Conservation (phyloP, 2,113 vertebrate genomes). For the Panthera tigris region DNA sequence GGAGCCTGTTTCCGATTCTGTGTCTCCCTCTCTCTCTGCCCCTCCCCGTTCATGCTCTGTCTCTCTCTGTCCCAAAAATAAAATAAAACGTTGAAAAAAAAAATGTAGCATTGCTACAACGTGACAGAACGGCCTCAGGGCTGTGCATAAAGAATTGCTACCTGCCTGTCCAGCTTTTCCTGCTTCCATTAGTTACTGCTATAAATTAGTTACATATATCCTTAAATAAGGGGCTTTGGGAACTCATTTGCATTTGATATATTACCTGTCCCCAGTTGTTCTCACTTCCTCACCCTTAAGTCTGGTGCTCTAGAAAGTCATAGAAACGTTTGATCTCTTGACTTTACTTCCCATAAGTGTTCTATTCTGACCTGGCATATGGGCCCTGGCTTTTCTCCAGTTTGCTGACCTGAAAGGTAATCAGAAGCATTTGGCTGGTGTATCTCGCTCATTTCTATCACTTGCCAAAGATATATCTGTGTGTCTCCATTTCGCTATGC, state of each 20-base stretch:
- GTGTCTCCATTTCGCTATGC: background rate
- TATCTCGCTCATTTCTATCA: background rate
- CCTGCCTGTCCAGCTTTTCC: background rate
- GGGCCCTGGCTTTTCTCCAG: background rate
- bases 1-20: no score
- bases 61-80: no score
- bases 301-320: background rate
- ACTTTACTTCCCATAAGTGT: background rate
- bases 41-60: no score
- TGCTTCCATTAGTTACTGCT: background rate
- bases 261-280: background rate
- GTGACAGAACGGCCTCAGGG: background rate
- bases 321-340: background rate
- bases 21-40: no score
- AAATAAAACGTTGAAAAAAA: no score
- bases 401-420: background rate
- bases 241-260: background rate
- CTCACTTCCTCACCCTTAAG: background rate
- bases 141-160: background rate
- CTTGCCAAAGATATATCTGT: background rate
- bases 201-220: background rate
- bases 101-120: no score
- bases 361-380: background rate
- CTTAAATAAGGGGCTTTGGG: background rate
- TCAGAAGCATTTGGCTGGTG: background rate